phyloP scores from a whole-genome alignment of 64 coral and sea anemone species.

The Stichodactyla mertensii region DNA sequence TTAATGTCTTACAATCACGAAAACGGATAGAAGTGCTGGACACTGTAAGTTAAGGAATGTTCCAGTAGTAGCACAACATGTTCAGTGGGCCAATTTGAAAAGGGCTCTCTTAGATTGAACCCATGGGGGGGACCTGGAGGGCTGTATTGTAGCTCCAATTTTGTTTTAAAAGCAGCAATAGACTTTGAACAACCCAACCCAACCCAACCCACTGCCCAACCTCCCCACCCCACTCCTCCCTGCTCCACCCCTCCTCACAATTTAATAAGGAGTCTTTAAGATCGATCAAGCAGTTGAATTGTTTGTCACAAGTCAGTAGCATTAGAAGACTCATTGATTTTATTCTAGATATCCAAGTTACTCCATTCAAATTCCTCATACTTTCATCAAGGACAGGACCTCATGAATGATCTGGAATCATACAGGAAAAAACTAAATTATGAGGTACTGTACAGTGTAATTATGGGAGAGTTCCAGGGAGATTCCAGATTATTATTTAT shows the following conservation, averaged over 20 bases:
- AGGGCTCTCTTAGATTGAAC: no score
- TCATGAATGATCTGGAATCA: constrained; percentile 87
- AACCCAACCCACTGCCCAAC: no score
- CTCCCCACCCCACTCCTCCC: no score
- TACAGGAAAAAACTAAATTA: constrained; percentile 70
- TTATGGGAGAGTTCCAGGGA: not conserved
- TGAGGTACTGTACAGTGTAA: constrained; percentile 41
- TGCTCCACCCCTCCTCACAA: no score
- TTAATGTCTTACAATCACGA: constrained; percentile 91
- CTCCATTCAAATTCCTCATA: constrained; percentile 88
- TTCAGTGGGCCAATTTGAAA: not conserved
- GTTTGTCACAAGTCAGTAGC: not conserved
- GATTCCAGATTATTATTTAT: not conserved
- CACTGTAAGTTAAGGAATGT: constrained; percentile 44
- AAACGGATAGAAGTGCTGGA: constrained; percentile 96
- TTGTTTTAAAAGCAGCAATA: no score
- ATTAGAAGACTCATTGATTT: not conserved
- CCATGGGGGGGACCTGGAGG: no score
- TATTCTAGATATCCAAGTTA: constrained; percentile 69
- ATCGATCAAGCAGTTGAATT: no score
- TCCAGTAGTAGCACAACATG: not conserved
- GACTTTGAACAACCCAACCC: no score
- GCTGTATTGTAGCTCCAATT: no score
- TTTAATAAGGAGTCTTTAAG: no score
- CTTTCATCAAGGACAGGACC: constrained; percentile 90